These are phyloP conservation scores for Drosophila obscura DNA, from an alignment of 1,140 invertebrate genomes.

Conservation along the genomic window DNA sequence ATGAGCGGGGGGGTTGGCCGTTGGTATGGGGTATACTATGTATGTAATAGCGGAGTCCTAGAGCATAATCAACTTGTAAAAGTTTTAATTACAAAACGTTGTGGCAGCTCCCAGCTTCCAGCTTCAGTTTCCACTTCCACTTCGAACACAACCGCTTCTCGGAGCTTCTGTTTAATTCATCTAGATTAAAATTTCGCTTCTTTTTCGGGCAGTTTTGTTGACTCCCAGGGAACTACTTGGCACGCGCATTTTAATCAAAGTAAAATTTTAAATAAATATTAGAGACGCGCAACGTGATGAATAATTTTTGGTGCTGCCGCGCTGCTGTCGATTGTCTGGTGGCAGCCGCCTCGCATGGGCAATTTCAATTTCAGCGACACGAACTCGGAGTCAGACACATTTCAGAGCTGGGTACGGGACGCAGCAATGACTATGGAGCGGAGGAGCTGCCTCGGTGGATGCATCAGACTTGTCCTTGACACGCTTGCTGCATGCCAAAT, in stretches of 20 bases:
- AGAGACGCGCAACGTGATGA: constrained; percentile 56
- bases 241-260: constrained; percentile 76
- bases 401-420: background rate
- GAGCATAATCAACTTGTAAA: constrained; percentile 70
- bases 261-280: constrained; percentile 80
- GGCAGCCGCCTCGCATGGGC: constrained; percentile 32
- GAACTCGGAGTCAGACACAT: constrained; percentile 5
- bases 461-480: constrained; percentile 66
- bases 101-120: background rate
- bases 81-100: constrained; percentile 75
- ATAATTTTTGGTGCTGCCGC: constrained; percentile 58
- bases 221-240: constrained; percentile 56
- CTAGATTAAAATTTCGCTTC: constrained; percentile 43
- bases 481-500: constrained; percentile 73
- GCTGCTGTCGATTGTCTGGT: constrained; percentile 47
- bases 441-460: constrained; percentile 33
- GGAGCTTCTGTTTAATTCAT: constrained; percentile 66
- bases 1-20: no score
- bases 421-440: background rate
- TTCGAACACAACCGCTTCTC: constrained; percentile 8
- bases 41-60: no score
- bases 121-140: constrained; percentile 3
- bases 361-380: constrained; percentile 62
- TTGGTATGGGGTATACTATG: no score
- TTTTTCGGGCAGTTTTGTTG: constrained; percentile 21